These are phyloP conservation scores for Archips xylosteana DNA, from an alignment of 2,888 invertebrate species.

Conservation along the genomic window DNA sequence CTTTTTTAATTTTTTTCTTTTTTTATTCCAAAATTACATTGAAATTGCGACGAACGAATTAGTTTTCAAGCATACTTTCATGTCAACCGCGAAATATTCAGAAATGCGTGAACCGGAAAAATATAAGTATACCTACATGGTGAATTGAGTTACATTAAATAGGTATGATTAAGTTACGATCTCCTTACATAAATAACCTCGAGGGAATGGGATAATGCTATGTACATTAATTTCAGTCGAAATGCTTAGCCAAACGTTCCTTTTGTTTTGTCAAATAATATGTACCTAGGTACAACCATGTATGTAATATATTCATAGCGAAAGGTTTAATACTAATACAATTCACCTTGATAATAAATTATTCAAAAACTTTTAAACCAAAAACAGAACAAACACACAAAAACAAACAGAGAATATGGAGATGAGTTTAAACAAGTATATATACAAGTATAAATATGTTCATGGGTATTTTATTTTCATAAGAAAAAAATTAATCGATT, in stretches of 20 bases:
- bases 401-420: too few species aligned
- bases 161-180: constrained; percentile 25
- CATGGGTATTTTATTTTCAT: too few species aligned
- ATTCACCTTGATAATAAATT: not conserved
- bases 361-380: too few species aligned
- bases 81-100: constrained; percentile 1
- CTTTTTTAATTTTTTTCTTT: constrained; percentile 46
- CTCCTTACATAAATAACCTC: constrained; percentile 23
- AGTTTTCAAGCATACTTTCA: not conserved
- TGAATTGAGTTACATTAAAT: constrained; percentile 6
- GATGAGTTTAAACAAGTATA: too few species aligned
- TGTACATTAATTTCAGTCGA: constrained; percentile 29
- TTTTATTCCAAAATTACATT: not conserved
- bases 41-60: not conserved
- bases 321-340: constrained; percentile 1
- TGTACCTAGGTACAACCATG: not conserved
- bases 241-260: constrained; percentile 27
- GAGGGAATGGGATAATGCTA: constrained; percentile 32
- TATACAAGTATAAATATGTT: too few species aligned
- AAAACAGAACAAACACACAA: too few species aligned
- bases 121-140: constrained; percentile 1
- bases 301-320: not conserved
- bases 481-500: too few species aligned
- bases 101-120: constrained; percentile 14
- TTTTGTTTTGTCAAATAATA: constrained; percentile 35